Percentiles rank a stretch among this genome's conserved stretches.
These are phyloP conservation scores for Parambassis ranga DNA, from an alignment of 2,797 vertebrate species.

Conservation along the genomic window DNA sequence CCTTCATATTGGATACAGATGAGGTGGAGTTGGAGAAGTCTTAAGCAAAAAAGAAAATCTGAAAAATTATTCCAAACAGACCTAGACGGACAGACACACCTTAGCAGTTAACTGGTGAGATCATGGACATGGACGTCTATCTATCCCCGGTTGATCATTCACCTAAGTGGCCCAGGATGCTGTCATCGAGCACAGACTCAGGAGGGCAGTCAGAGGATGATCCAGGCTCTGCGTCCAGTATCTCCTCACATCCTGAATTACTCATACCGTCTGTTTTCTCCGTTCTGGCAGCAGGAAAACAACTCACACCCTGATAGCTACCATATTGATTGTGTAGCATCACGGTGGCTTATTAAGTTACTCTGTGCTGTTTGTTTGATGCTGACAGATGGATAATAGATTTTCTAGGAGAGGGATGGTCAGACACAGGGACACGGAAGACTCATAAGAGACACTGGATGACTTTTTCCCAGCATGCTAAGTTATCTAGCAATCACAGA, in stretches of 20 bases:
- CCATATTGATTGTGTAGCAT: too few relatives aligned
- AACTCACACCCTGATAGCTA: neutral
- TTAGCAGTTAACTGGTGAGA: conserved; percentile 1
- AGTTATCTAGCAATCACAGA: too few relatives aligned
- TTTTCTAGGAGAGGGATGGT: too few relatives aligned
- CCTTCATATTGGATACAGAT: too few relatives aligned
- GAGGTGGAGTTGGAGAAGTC: neutral
- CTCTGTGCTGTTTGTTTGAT: too few relatives aligned
- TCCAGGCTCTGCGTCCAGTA: conserved; percentile 7
- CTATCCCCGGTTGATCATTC: conserved; percentile 1
- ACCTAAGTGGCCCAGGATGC: neutral
- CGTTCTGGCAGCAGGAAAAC: neutral
- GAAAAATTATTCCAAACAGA: conserved; percentile 6
- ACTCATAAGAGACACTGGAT: too few relatives aligned
- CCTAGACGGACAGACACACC: neutral
- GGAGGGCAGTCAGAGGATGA: conserved; percentile 5
- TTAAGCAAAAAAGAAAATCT: too few relatives aligned
- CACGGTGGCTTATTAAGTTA: too few relatives aligned
- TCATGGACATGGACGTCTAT: neutral
- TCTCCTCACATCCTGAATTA: conserved; percentile 20
- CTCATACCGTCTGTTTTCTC: conserved; percentile 8
- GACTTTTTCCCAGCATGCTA: too few relatives aligned
- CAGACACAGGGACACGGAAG: too few relatives aligned
- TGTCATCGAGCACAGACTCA: conserved; percentile 14
- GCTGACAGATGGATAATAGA: too few relatives aligned